Evolutionary conservation across 2,797 vertebrate species (phyloP).

Genomic region (Gephyroberyx darwinii): DNA sequence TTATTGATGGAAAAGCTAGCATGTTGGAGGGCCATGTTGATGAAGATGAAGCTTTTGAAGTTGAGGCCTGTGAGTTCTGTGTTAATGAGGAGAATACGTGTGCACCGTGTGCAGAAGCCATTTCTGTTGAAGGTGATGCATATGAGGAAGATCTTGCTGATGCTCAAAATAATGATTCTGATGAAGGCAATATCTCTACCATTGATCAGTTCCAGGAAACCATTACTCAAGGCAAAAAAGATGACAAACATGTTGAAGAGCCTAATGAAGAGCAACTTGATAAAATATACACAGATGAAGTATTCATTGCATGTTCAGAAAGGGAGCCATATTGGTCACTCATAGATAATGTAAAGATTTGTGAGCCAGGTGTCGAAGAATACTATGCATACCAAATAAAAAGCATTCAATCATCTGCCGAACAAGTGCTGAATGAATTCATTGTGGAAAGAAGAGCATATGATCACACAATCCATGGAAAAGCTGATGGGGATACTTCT

Average conservation of each 20-base stretch:
- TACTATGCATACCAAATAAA: constrained; percentile 66
- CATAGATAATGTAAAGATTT: constrained; percentile 23
- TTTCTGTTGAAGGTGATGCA: constrained; percentile 70
- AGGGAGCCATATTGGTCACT: constrained; percentile 69
- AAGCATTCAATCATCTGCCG: constrained; percentile 52
- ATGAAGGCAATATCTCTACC: not conserved
- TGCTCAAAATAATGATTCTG: constrained; percentile 9
- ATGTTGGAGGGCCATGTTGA: constrained; percentile 6
- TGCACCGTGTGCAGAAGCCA: constrained; percentile 69
- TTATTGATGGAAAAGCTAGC: constrained; percentile 9
- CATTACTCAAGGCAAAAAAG: constrained; percentile 5
- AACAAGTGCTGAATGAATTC: constrained; percentile 46
- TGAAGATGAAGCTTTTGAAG: constrained; percentile 35
- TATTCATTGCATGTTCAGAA: constrained; percentile 63
- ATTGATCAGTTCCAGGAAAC: not conserved
- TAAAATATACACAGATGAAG: constrained; percentile 20
- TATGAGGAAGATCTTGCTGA: constrained; percentile 61
- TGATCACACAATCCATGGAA: not conserved
- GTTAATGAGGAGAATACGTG: constrained; percentile 44
- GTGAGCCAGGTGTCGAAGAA: constrained; percentile 62
- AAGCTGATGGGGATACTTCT: not conserved
- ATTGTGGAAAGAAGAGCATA: constrained; percentile 12
- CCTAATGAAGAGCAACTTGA: constrained; percentile 4
- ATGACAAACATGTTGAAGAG: constrained; percentile 32
- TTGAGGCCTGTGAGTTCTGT: constrained; percentile 16